Evolutionary conservation across 1,140 invertebrate genomes (phyloP), one percentile per base, ranked within the genome.

Genomic region (Orius laevigatus): DNA sequence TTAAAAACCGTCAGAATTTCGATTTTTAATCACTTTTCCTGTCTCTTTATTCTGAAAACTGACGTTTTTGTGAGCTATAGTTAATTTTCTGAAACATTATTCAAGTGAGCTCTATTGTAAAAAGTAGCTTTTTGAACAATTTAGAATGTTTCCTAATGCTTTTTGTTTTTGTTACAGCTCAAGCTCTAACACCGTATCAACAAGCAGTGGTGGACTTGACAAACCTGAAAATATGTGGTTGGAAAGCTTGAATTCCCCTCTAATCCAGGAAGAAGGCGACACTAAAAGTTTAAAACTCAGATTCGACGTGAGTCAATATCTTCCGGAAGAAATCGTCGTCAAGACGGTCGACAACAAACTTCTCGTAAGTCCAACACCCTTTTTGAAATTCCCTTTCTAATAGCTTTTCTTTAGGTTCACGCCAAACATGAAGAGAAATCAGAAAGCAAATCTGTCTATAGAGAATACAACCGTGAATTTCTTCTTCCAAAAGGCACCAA

Each of bases 301-400:
- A 59, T 95, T 94, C 65, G 90, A 95, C 60, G 89, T 94, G 41
- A 90, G 84, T 61, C 85, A 93, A 66, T 93, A 93, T 65, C 79
- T 81, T 41, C 89, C 89, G 9, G 89, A 94, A 62, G 89, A 95
- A 71, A 93, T 95, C 63, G 84, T 93, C 57, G 88, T 95, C 46
- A 94, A 94, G 68, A 94, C 88, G 54, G 87, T 94, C 45, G 88
- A 94, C 68, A 92, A 93, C 66, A 92, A 92, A 73, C 72, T 94
- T 55, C 72, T 93, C 75, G 89, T 92, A 66, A 78, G 80, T 66
- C 25, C 25, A n/a, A n/a, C n/a, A n/a, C n/a, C 8, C n/a, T 40
- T 34, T 34, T 46, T 25, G n/a, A n/a, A n/a, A n/a, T n/a, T n/a
- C n/a, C n/a, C n/a, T n/a, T n/a, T n/a, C n/a, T n/a, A n/a, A n/a